Base-by-base conservation (phyloP, 2,797 vertebrate species). In the Leucoraja ocellata region DNA sequence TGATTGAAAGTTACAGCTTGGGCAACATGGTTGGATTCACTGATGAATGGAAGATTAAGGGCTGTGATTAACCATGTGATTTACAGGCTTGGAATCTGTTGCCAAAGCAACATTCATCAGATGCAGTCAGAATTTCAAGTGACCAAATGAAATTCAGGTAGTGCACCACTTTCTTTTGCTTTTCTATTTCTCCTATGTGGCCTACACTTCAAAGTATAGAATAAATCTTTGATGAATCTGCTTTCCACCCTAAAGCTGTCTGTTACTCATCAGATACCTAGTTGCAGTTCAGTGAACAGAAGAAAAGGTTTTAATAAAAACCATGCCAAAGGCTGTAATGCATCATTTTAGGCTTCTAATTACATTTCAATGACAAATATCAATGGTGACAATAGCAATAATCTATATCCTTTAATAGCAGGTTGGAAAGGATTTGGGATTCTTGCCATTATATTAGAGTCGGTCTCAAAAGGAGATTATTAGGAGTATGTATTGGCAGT, bases 361-460 rank as follows among this genome's bases (percentile, higher is more conserved):
- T 97, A 97, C 97, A 97, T 97, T 97, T 97, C 97, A 97, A 96
- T 97, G 97, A 97, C 97, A 97, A 97, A 97, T 97, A 97, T 97
- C 97, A 96, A 96, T 97, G 96, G 96, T 97, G 97, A 97, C 97
- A 97, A 97, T 96, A 97, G 97, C 97, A 97, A 97, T 97, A 97
- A 97, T 96, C 96, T 97, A 96, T 96, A 97, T 97, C 96, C 97
- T 97, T 96, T 97, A 97, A 97, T 96, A 96, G 96, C 96, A n/a
- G 96, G 95, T 96, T 96, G 95, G 95, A 97, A 97, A 96, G 94
- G 95, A 97, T 96, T 96, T 97, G 95, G 95, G 96, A 96, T 95
- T 7, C 95, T 95, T 0, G 94, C 96, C 96, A 97, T 97, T 96
- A 96, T 96, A 96, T 97, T 97, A 96, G 96, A 96, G 96, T 97